Percentiles rank a stretch among this genome's conserved stretches.
These are phyloP conservation scores for Adelognathus sp. DNA, from an alignment of 2,888 invertebrate species.

Conservation along the genomic window DNA sequence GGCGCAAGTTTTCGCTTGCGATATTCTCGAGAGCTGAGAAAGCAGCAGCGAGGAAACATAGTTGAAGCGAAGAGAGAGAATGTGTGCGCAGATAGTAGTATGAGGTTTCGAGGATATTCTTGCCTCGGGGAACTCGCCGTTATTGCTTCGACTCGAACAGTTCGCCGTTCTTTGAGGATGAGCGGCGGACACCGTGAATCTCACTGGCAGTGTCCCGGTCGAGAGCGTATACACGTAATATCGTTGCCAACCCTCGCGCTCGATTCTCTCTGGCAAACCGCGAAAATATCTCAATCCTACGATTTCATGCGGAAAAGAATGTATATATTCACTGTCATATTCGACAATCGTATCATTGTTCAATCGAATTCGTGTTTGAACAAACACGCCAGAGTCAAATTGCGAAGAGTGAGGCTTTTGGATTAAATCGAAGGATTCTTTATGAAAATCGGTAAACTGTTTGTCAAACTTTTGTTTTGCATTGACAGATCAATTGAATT, in stretches of 20 bases:
- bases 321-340: conserved; percentile 15
- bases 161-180: conserved; percentile 57
- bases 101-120: conserved; percentile 55
- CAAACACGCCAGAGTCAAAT: conserved; percentile 27
- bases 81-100: too few relatives aligned
- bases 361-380: conserved; percentile 15
- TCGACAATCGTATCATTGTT: neutral
- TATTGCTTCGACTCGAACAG: conserved; percentile 62
- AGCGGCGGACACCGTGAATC: conserved; percentile 50
- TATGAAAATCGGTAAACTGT: too few relatives aligned
- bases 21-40: too few relatives aligned
- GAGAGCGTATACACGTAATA: conserved; percentile 29
- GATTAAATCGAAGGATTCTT: too few relatives aligned
- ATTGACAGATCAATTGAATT: too few relatives aligned
- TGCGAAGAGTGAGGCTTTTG: too few relatives aligned
- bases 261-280: neutral
- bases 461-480: too few relatives aligned
- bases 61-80: too few relatives aligned
- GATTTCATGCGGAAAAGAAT: conserved; percentile 8
- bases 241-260: conserved; percentile 1
- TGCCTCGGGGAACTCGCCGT: conserved; percentile 55
- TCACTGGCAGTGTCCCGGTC: conserved; percentile 26
- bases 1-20: too few relatives aligned
- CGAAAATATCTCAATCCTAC: conserved; percentile 6
- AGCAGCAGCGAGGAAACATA: too few relatives aligned